A percentile compares a stretch with the other conserved stretches of the same genome.
Evolutionary conservation across 2,888 invertebrate genomes (phyloP).

Genomic region (Eremobia ochroleuca): DNA sequence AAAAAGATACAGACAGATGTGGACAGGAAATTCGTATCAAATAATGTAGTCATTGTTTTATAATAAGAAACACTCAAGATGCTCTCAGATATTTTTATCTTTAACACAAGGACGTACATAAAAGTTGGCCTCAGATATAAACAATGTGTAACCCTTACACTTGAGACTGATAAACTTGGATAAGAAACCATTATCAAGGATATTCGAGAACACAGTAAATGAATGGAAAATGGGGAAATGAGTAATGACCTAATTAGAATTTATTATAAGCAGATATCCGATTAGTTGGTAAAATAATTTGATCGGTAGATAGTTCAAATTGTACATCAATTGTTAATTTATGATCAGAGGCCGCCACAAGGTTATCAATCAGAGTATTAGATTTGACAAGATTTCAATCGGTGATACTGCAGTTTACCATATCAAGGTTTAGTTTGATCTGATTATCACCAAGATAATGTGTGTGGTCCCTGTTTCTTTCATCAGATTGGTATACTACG

Average conservation of each 20-base stretch:
- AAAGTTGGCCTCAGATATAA: conserved; percentile 37
- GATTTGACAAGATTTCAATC: conserved; percentile 35
- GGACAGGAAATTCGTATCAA: conserved; percentile 15
- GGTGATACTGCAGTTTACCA: conserved; percentile 18
- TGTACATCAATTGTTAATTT: conserved; percentile 40
- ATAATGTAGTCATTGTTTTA: conserved; percentile 17
- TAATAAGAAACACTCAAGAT: conserved; percentile 12
- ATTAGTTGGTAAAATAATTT: conserved; percentile 19
- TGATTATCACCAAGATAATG: conserved; percentile 44
- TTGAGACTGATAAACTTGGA: conserved; percentile 47
- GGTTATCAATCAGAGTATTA: conserved; percentile 17
- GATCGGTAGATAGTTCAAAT: conserved; percentile 20
- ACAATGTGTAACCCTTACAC: conserved; percentile 49
- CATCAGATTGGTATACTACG: not conserved
- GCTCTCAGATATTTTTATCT: conserved; percentile 44
- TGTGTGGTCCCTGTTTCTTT: conserved; percentile 1
- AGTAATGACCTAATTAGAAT: conserved; percentile 23
- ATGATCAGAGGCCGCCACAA: conserved; percentile 37
- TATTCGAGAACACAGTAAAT: conserved; percentile 6
- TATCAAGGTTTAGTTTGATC: conserved; percentile 23
- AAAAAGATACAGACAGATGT: not conserved
- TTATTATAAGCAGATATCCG: conserved; percentile 13
- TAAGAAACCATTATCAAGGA: conserved; percentile 34
- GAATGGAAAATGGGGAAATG: conserved; percentile 9
- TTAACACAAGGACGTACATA: conserved; percentile 32